These are phyloP conservation scores for Cliona cf. orientalis DNA, from an alignment of 37 sponge, comb jelly and placozoan species.

Conservation along the genomic window DNA sequence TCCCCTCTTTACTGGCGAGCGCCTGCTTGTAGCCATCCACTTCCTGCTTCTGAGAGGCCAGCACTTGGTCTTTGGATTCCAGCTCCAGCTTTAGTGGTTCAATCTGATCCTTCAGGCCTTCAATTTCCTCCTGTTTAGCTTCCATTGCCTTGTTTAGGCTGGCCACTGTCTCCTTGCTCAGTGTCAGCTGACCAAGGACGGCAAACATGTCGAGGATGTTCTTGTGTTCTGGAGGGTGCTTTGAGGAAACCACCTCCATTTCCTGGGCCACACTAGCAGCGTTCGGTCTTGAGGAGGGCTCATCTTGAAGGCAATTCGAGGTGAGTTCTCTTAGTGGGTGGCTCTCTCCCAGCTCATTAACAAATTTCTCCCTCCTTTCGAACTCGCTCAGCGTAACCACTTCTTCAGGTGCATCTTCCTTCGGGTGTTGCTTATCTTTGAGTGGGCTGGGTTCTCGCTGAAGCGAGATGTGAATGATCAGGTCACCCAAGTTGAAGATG, in stretches of 20 bases:
- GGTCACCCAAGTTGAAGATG: constrained; percentile 32
- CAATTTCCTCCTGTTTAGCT: constrained; percentile 42
- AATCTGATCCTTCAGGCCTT: constrained; percentile 16
- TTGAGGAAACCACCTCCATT: not conserved
- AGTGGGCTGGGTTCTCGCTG: constrained; percentile 20
- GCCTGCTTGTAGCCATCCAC: constrained; percentile 44
- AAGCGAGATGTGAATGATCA: constrained; percentile 14
- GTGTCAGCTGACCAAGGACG: constrained; percentile 17
- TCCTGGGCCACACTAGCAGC: constrained; percentile 1
- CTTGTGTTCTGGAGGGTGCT: constrained; percentile 2
- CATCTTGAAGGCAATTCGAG: constrained; percentile 31
- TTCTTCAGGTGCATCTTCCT: constrained; percentile 10
- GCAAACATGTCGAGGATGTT: constrained; percentile 34
- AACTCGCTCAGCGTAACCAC: constrained; percentile 11
- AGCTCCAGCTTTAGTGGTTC: constrained; percentile 20
- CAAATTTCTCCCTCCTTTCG: constrained; percentile 16
- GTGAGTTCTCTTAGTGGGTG: constrained; percentile 2
- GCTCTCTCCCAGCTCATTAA: constrained; percentile 8
- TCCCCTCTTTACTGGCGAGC: constrained; percentile 26
- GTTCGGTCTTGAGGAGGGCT: constrained; percentile 7
- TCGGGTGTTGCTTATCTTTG: constrained; percentile 14
- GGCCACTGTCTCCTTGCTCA: constrained; percentile 20
- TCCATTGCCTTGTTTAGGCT: constrained; percentile 26
- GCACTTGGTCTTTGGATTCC: constrained; percentile 4
- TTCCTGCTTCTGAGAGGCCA: constrained; percentile 34